These are phyloP conservation scores for Homarus gammarus DNA, from an alignment of 2,888 invertebrate genomes.

Conservation along the genomic window DNA sequence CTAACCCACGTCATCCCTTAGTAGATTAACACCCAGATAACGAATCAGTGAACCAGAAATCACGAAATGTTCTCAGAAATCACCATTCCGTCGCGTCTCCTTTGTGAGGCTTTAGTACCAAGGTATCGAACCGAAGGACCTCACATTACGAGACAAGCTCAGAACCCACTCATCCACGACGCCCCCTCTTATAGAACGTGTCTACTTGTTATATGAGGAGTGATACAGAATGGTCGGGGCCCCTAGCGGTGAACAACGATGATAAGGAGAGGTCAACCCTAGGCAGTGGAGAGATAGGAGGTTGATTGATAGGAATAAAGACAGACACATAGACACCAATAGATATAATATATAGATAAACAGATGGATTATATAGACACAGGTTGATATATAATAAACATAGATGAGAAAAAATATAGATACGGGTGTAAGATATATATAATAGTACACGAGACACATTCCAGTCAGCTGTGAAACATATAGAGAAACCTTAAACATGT, in stretches of 20 bases:
- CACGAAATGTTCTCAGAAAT: neutral
- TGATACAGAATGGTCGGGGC: neutral
- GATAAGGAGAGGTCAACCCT: neutral
- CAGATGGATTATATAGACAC: too few relatives aligned
- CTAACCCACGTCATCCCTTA: too few relatives aligned
- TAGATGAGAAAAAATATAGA: too few relatives aligned
- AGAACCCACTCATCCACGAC: neutral
- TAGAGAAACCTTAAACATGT: too few relatives aligned
- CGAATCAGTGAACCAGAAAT: neutral
- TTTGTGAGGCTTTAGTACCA: neutral
- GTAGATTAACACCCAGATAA: too few relatives aligned
- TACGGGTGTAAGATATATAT: conserved; percentile 21
- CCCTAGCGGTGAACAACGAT: too few relatives aligned
- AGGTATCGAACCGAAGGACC: neutral
- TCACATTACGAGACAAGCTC: conserved; percentile 8
- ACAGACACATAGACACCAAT: neutral
- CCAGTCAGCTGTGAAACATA: too few relatives aligned
- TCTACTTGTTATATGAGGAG: neutral
- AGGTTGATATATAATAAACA: too few relatives aligned
- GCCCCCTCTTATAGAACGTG: too few relatives aligned
- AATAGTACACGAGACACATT: neutral
- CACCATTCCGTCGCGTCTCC: neutral
- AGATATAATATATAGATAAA: conserved; percentile 23
- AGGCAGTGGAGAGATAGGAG: neutral
- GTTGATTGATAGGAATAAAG: neutral